Conservation (phyloP, 2,797 vertebrate species). For the Macropodus opercularis region DNA sequence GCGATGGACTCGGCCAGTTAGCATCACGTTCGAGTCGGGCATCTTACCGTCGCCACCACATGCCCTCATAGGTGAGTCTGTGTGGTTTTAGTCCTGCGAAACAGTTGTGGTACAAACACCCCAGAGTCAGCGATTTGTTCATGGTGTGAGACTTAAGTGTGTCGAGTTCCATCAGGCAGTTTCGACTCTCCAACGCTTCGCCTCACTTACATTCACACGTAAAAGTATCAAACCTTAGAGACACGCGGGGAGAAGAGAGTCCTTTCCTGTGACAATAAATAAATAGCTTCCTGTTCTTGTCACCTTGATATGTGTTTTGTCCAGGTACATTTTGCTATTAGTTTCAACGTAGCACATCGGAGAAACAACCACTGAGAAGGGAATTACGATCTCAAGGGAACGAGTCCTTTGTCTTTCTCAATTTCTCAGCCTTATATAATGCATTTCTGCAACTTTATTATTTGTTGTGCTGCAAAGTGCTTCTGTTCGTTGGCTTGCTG, state of each 20-base stretch:
- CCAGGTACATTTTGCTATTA: constrained; percentile 44
- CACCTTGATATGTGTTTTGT: constrained; percentile 49
- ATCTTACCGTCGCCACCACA: too few relatives aligned
- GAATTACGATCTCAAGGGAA: constrained; percentile 26
- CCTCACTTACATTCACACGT: neutral
- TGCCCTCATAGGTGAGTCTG: too few relatives aligned
- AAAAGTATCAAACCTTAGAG: constrained; percentile 8
- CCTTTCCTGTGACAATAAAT: constrained; percentile 60
- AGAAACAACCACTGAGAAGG: constrained; percentile 24
- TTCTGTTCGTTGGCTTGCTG: constrained; percentile 28
- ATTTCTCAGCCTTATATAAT: constrained; percentile 37
- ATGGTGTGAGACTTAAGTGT: constrained; percentile 6
- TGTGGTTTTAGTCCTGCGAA: too few relatives aligned
- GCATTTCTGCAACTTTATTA: constrained; percentile 17
- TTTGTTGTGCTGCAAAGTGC: constrained; percentile 40
- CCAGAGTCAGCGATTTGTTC: neutral
- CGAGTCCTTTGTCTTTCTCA: constrained; percentile 58
- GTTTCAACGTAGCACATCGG: constrained; percentile 33
- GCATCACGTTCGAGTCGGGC: too few relatives aligned
- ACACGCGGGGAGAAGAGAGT: constrained; percentile 16
- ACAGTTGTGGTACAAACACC: too few relatives aligned
- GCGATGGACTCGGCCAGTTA: too few relatives aligned
- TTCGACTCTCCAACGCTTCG: neutral
- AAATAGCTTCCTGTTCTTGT: constrained; percentile 61
- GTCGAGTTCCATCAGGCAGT: constrained; percentile 9